Percentiles rank a stretch among this genome's conserved stretches.
Conservation (phyloP, 2,797 vertebrate genomes). For the Spinus olivaceus region DNA sequence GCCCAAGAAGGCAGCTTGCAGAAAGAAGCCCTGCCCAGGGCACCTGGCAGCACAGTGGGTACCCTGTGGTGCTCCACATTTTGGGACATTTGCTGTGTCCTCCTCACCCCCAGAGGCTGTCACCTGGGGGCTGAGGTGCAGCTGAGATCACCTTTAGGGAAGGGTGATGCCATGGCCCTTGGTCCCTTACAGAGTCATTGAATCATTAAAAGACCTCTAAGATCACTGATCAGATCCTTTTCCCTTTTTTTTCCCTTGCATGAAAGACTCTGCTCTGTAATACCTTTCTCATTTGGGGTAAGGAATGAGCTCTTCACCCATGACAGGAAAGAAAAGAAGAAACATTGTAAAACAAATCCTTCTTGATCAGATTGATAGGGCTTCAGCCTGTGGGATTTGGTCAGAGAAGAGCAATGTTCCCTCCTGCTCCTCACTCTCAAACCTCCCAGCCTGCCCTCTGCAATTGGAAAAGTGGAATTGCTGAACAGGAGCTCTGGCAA, state of each 20-base stretch:
- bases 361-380: background rate
- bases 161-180: background rate
- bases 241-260: background rate
- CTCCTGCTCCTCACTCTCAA: background rate
- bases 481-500: background rate
- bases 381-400: background rate
- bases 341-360: background rate
- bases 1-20: background rate
- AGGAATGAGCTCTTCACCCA: background rate
- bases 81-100: background rate
- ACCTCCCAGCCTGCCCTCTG: background rate
- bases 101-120: background rate
- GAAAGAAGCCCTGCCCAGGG: background rate
- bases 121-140: background rate
- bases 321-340: background rate
- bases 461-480: background rate
- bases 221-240: background rate
- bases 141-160: background rate
- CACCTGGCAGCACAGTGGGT: fast-evolving
- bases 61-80: background rate
- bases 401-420: background rate
- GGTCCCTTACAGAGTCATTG: background rate
- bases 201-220: background rate
- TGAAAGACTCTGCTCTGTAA: background rate
- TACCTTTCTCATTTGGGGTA: background rate